Base-by-base conservation (phyloP, 2,113 vertebrate species). In the Delphinus delphis region DNA sequence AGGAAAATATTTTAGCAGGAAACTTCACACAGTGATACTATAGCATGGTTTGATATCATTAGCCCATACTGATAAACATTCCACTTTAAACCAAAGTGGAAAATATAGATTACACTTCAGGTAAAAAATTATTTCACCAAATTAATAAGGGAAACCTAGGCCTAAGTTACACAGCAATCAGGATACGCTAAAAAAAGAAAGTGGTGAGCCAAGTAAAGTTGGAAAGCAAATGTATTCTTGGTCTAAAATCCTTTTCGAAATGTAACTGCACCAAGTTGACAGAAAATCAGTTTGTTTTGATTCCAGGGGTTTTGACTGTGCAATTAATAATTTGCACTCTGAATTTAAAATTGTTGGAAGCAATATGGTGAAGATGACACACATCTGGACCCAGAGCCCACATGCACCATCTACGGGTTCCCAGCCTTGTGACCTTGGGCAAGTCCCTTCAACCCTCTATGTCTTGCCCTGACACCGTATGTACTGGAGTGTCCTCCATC, bases 181-280 rank as follows among this genome's bases (percentile, higher is more conserved):
- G 58, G 26, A 60, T 70, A 73, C 62, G 2, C 53, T 38, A 90
- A 55, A 74, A 62, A 62, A 85, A 90, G 20, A 92, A 93, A 89
- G 60, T 68, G 53, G 28, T 33, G 15, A 62, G 50, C 47, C 31
- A 94, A 88, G 18, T 25, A 62, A 79, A 97, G 36, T 92, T 47
- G 67, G 41, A 86, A 96, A 73, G 28, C 18, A 95, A 10, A 25
- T 65, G 2, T 55, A 47, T 6, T 50, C 13, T 67, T 84, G 36
- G 15, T 70, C 47, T 95, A 86, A 96, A 92, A 87, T 74, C 38
- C 21, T 26, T 80, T 91, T 93, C 31, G 63, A 96, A 96, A 76
- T 58, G 58, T 41, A 96, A 62, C 1, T 38, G 8, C 6, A 88
- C 11, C 38, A 85, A 85, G 68, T 3, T 96, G 38, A 88, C 28